Evolutionary conservation across 1,140 invertebrate genomes (phyloP), one percentile per base, ranked within the genome.

Genomic region (Camponotus floridanus): DNA sequence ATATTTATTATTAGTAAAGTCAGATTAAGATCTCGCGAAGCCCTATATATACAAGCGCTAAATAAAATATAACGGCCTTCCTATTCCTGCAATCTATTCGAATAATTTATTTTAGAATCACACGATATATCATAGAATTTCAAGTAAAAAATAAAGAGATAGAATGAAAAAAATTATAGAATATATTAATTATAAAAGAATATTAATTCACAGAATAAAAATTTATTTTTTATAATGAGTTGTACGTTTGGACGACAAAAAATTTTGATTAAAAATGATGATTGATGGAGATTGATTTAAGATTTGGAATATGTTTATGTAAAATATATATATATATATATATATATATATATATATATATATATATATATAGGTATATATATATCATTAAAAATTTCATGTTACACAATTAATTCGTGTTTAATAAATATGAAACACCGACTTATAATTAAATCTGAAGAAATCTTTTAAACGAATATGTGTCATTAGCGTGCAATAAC

Each of bases 11-110:
- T 81, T 61, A 73, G 26, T 59, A 45, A 39, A 73, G 67, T 59
- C 57, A 15, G 55, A 81, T 81, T 81, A 73, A 81, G 39, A 42
- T 68, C 62, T 80, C 4, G 78, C 65, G 36, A 5, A 18, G 51
- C 11, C 7, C n/a, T 42, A 1, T 26, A 26, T 26, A 26, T 26
- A 26, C 1, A 13, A 73, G 39, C 36, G 48, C 21, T 13, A 70
- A 80, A 45, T 51, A n/a, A 68, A 81, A 31, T 64, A 64, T 13
- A 21, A 62, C 48, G 8, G 15, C 3, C 57, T 33, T n/a, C 3
- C 18, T 78, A 45, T 78, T 78, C 9, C 26, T 33, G 11, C 11
- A 45, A 45, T 45, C 9, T 45, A 51, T 18, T 5, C 48, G 48
- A 51, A 4, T 45, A 65, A 74, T 59, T 26, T 59, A 26, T 59